Conservation (phyloP, 2,113 vertebrate species). For the Hyla sarda region DNA sequence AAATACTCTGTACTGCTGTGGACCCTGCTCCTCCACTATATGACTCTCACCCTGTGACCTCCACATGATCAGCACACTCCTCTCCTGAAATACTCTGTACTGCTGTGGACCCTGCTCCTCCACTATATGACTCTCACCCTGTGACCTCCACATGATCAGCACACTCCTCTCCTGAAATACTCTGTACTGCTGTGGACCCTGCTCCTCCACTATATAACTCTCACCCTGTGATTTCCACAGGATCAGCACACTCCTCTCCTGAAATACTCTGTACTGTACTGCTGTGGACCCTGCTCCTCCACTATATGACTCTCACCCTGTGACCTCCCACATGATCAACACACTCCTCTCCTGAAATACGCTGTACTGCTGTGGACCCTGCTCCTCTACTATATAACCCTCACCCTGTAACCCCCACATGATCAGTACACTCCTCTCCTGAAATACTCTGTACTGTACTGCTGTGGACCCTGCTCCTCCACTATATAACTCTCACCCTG, state of each 20-base stretch:
- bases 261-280: neutral
- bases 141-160: neutral
- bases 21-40: neutral
- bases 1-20: neutral
- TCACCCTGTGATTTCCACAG: neutral
- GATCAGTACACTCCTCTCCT: neutral
- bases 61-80: neutral
- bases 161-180: neutral
- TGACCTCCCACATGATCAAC: neutral
- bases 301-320: too few species aligned
- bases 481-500: too few species aligned
- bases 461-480: neutral
- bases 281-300: neutral
- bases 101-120: neutral
- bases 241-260: neutral
- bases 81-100: neutral
- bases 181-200: too few species aligned
- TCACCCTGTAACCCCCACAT: neutral
- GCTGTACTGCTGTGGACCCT: neutral
- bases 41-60: neutral
- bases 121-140: too few species aligned
- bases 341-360: neutral
- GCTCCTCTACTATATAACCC: neutral
- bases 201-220: too few species aligned
- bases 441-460: neutral